Percentiles rank a stretch among this genome's conserved stretches.
Conservation (phyloP, 2,797 vertebrate species). For the Enteromius argenteus region DNA sequence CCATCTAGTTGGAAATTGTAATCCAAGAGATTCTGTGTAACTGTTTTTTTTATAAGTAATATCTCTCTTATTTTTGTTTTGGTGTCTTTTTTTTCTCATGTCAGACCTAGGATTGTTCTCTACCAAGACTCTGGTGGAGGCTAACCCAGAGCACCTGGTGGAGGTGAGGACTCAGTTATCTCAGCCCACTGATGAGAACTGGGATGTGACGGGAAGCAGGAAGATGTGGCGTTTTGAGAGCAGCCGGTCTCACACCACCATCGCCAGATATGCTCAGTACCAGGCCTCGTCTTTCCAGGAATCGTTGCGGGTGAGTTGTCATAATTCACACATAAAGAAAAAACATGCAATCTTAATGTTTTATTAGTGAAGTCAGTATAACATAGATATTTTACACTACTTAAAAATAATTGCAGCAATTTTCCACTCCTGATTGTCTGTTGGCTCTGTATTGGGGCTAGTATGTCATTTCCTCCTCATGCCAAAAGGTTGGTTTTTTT, state of each 20-base stretch:
- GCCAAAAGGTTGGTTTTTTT: not conserved
- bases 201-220: slow-evolving; percentile 92
- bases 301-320: slow-evolving; percentile 89
- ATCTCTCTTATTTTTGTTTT: not conserved
- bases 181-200: slow-evolving; percentile 97
- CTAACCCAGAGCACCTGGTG: slow-evolving; percentile 96
- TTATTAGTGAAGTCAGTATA: not conserved
- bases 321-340: not conserved
- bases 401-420: not conserved
- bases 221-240: slow-evolving; percentile 99
- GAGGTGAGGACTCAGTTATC: slow-evolving; percentile 95
- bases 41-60: no score
- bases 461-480: not conserved
- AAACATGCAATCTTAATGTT: not conserved
- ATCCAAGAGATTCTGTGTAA: no score
- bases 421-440: not conserved
- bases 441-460: not conserved
- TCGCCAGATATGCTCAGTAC: slow-evolving; percentile 98
- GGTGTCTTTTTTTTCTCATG: not conserved
- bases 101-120: slow-evolving; percentile 96
- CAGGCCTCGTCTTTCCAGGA: slow-evolving; percentile 99
- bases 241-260: slow-evolving; percentile 95
- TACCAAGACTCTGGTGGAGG: slow-evolving; percentile 97
- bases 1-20: no score
- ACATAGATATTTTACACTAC: not conserved